Percentiles rank a stretch among this genome's conserved stretches.
Conservation (phyloP, 1,140 invertebrate species). For the Hyphantria cunea region DNA sequence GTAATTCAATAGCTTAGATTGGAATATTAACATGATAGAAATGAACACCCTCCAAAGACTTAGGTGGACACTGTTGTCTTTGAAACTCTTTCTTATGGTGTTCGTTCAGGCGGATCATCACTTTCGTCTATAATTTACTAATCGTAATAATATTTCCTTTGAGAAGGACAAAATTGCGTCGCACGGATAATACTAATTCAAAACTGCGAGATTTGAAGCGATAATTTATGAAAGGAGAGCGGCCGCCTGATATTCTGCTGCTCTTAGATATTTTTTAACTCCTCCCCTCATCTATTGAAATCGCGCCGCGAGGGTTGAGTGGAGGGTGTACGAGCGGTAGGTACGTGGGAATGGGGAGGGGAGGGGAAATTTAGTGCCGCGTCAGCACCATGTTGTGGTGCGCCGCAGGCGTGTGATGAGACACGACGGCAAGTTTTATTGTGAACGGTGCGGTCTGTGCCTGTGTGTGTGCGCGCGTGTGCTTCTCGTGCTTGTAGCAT, state of each 20-base stretch:
- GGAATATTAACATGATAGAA: too few species aligned
- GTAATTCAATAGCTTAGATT: too few species aligned
- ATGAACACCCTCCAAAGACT: too few species aligned
- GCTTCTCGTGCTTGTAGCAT: background rate
- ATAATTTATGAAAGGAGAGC: constrained; percentile 16
- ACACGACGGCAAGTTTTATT: constrained; percentile 20
- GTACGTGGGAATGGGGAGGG: background rate
- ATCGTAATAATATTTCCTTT: background rate
- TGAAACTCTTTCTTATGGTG: too few species aligned
- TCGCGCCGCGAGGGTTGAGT: background rate
- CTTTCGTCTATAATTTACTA: too few species aligned
- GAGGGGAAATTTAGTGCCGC: background rate
- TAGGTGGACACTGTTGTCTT: too few species aligned
- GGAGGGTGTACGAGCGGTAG: background rate
- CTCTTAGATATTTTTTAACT: constrained; percentile 20
- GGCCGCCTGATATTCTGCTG: constrained; percentile 10
- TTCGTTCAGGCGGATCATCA: too few species aligned
- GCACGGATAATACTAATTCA: background rate
- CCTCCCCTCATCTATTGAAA: constrained; percentile 6
- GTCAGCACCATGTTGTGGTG: constrained; percentile 13
- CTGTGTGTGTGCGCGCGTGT: background rate
- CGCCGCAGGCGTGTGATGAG: constrained; percentile 8
- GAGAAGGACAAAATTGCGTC: background rate
- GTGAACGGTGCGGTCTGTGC: background rate
- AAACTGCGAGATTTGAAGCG: constrained; percentile 8